Base-by-base conservation (phyloP, 2,797 vertebrate genomes). In the Anas flavirostris region DNA sequence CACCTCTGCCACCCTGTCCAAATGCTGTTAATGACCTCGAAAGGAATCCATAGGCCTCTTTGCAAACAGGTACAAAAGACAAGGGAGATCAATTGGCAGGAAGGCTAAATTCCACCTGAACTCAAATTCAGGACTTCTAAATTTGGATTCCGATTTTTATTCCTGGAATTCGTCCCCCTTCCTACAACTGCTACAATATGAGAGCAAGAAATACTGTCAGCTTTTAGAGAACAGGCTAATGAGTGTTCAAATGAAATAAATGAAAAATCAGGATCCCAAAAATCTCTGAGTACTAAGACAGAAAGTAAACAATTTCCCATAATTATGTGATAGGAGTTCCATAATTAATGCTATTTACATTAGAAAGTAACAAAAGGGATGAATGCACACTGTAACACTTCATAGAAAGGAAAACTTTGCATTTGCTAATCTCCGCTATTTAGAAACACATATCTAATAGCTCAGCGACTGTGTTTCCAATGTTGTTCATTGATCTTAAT, bases 261-360 rank as follows among this genome's bases (percentile, higher is more conserved):
- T 21, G 31, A 86, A 88, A 93, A 89, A 52, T 44, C 53, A 64
- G 7, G n/a, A 93, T 72, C n/a, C 62, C 64, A 80, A 37, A 93
- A 95, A 72, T 74, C 23, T 31, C 28, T 8, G 19, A 83, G 29
- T 44, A 63, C 16, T 60, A 66, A 87, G 44, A 80, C 8, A 70
- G 68, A 92, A 92, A 91, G 28, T 19, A 92, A n/a, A 82, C 35
- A 50, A n/a, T 64, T 88, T 92, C 63, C 59, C 63, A 39, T 67
- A 87, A 85, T 69, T 43, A 59, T 8, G 35, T 52, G 26, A 55
- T 68, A 87, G 43, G 52, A 88, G 18, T 69, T 79, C 55, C 62
- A 35, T 55, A 84, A 91, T 93, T 77, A 80, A 90, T 64, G 31
- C 46, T 91, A 86, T 81, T 92, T 93, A 77, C 58, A 46, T 93